Base-by-base conservation (phyloP, 2,797 vertebrate species). In the Enteromius paludinosus region DNA sequence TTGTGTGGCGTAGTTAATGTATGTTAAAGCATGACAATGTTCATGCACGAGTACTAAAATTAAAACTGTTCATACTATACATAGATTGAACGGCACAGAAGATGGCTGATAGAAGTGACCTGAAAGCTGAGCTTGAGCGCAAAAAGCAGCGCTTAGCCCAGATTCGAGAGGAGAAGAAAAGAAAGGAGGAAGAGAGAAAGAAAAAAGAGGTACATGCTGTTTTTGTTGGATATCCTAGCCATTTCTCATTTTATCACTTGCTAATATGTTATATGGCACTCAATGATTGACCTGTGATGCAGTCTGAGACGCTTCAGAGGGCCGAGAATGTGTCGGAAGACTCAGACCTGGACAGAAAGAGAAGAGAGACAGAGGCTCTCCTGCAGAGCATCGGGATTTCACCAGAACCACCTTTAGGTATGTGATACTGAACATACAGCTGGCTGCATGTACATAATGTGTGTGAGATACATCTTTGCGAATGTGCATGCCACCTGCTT, bases 101-200 rank as follows among this genome's bases (percentile, higher is more conserved):
- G 75, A 97, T 96, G 96, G 95, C 95, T 79, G 96, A 96, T 87
- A 96, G 96, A 93, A 95, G 95, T 30, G 95, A 96, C 88, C 93
- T 96, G 82, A 97, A 97, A 92, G 96, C 96, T 20, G 96, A 97
- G 89, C 93, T 97, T n/a, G 96, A 97, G 89, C 94, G 95, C 87
- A 97, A 97, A 89, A 97, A 97, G 70, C 96, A 96, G 85, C 94
- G 96, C 49, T 92, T 97, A 85, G 96, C 96, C 84, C 96, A 97
- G 87, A 96, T 97, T 87, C 94, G 96, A 87, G 96, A 97, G 91
- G 96, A 97, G 84, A 97, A 96, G 90, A 96, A 96, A 85, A 91
- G 95, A 28, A 97, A 96, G 88, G 96, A 96, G 81, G 96, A 97
- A 83, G 96, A 97, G 87, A 94, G 95, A 77, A 97, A 96, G 87